A percentile compares a stretch with the other conserved stretches of the same genome.
Conservation (phyloP, 2,113 vertebrate genomes). For the Chelonoidis abingdonii region DNA sequence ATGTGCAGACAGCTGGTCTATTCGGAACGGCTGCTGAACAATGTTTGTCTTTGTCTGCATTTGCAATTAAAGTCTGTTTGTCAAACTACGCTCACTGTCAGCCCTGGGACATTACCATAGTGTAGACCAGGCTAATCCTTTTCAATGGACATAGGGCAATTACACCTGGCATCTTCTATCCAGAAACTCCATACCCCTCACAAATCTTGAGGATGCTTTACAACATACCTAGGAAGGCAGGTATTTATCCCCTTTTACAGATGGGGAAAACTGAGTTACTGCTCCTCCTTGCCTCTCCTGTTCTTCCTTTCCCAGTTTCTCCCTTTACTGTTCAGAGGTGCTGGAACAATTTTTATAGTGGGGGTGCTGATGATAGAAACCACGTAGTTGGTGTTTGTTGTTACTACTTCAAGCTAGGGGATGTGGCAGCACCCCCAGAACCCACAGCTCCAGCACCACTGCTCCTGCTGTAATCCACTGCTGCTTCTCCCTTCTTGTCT, state of each 20-base stretch:
- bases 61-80: background rate
- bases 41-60: background rate
- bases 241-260: background rate
- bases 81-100: background rate
- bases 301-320: background rate
- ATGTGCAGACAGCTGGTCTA: background rate
- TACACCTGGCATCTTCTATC: background rate
- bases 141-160: background rate
- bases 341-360: background rate
- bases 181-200: background rate
- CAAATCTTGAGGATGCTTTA: background rate
- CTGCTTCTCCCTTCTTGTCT: background rate
- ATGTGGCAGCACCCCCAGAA: background rate
- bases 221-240: background rate
- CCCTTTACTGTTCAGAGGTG: background rate
- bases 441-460: background rate
- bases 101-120: background rate
- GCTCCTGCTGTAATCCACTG: background rate
- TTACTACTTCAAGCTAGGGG: too few species aligned
- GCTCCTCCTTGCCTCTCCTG: background rate
- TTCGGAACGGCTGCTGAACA: background rate
- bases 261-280: background rate
- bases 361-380: background rate
- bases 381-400: too few species aligned
- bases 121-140: background rate